Evolutionary conservation across 2,888 invertebrate species (phyloP).

Genomic region (Drosophila sordidapex): DNA sequence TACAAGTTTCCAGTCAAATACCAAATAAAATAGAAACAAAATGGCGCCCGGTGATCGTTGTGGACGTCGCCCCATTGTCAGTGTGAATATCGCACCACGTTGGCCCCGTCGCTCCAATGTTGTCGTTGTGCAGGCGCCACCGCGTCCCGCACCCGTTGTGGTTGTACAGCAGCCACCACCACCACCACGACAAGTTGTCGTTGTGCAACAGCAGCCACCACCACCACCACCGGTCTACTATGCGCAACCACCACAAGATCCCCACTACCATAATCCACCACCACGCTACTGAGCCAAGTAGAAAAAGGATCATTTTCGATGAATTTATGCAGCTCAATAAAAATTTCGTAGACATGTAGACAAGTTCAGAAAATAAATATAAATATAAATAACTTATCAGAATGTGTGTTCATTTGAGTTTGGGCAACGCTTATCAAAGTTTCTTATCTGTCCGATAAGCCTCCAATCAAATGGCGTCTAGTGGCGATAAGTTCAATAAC

Average conservation of each 20-base stretch:
- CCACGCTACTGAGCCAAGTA: constrained; percentile 29
- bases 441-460: constrained; percentile 21
- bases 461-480: background rate
- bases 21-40: background rate
- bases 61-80: constrained; percentile 75
- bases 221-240: constrained; percentile 26
- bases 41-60: constrained; percentile 71
- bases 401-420: constrained; percentile 23
- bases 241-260: constrained; percentile 44
- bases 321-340: constrained; percentile 45
- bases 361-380: constrained; percentile 5
- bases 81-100: constrained; percentile 72
- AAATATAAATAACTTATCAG: constrained; percentile 11
- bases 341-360: constrained; percentile 19
- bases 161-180: constrained; percentile 59
- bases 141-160: constrained; percentile 61
- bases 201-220: constrained; percentile 47
- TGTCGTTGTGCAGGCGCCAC: constrained; percentile 66
- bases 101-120: constrained; percentile 72
- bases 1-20: background rate
- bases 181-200: constrained; percentile 50
- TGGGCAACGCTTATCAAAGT: constrained; percentile 3
- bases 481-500: constrained; percentile 13
- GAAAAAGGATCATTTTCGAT: constrained; percentile 1
- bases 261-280: constrained; percentile 75